A percentile compares a stretch with the other conserved stretches of the same genome.
phyloP scores from a whole-genome alignment of 2,113 vertebrate genomes.

The Sapajus apella region DNA sequence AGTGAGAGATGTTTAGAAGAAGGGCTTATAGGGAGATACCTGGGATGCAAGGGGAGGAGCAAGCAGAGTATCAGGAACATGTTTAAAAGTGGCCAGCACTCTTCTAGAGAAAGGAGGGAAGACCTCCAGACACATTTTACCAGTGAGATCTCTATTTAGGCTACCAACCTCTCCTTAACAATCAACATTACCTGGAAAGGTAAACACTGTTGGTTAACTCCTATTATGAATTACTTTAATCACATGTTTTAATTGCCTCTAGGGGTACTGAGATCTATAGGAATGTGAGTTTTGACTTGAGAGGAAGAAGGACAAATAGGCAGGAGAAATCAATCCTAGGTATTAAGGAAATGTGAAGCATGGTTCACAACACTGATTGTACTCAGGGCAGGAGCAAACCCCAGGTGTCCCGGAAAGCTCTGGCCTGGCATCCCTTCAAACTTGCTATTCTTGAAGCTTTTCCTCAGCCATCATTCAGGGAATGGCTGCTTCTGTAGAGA shows the following conservation, averaged over 20 bases:
- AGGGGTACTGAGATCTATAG: not conserved
- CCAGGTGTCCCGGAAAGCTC: not conserved
- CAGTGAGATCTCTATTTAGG: not conserved
- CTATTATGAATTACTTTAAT: not conserved
- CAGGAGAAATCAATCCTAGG: not conserved
- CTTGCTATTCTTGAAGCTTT: not conserved
- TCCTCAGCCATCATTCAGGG: not conserved
- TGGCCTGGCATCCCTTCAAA: rapidly evolving
- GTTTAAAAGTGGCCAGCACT: not conserved
- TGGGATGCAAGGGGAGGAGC: not conserved
- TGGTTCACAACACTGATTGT: rapidly evolving
- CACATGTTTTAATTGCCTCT: not conserved
- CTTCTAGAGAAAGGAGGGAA: not conserved
- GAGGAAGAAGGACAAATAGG: not conserved
- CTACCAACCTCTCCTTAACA: not conserved
- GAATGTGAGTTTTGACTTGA: not conserved
- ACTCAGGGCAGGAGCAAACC: not conserved
- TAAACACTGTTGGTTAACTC: not conserved
- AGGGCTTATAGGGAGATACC: not conserved
- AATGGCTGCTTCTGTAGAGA: not conserved
- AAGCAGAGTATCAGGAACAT: not conserved
- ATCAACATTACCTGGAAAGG: not conserved
- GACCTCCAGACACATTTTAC: not conserved
- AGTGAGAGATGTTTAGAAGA: not conserved
- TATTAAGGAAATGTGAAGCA: not conserved